Conservation (phyloP, 1,140 invertebrate genomes). For the Neodiprion lecontei region DNA sequence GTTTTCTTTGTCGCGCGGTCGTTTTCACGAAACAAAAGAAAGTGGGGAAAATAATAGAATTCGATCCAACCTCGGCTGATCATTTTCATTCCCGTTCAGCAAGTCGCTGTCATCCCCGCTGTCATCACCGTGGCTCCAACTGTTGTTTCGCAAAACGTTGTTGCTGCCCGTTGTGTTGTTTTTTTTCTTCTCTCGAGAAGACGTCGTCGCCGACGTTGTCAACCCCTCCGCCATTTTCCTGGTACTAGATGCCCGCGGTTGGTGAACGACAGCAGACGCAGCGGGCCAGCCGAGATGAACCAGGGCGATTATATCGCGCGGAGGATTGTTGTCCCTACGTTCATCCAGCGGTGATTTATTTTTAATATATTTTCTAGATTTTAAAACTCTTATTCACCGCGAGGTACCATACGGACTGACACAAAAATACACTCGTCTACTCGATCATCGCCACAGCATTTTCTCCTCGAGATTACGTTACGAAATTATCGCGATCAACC, state of each 20-base stretch:
- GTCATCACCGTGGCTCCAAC: conserved; percentile 39
- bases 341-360: not conserved
- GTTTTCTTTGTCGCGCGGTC: not conserved
- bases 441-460: too few species aligned
- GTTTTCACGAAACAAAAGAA: not conserved
- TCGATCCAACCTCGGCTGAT: conserved; percentile 29
- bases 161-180: conserved; percentile 4
- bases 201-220: too few species aligned
- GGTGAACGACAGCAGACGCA: too few species aligned
- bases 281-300: not conserved
- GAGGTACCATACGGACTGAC: too few species aligned
- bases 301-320: not conserved
- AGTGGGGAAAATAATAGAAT: conserved; percentile 3
- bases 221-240: not conserved
- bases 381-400: too few species aligned
- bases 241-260: not conserved
- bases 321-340: not conserved
- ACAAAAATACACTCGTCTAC: too few species aligned
- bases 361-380: too few species aligned
- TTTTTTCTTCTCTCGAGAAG: not conserved
- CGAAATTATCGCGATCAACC: too few species aligned
- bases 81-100: conserved; percentile 20
- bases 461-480: too few species aligned
- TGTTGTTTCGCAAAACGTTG: conserved; percentile 30
- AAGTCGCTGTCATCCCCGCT: conserved; percentile 33